Base-by-base conservation (phyloP, 2,888 invertebrate genomes). In the Andrena minutula region DNA sequence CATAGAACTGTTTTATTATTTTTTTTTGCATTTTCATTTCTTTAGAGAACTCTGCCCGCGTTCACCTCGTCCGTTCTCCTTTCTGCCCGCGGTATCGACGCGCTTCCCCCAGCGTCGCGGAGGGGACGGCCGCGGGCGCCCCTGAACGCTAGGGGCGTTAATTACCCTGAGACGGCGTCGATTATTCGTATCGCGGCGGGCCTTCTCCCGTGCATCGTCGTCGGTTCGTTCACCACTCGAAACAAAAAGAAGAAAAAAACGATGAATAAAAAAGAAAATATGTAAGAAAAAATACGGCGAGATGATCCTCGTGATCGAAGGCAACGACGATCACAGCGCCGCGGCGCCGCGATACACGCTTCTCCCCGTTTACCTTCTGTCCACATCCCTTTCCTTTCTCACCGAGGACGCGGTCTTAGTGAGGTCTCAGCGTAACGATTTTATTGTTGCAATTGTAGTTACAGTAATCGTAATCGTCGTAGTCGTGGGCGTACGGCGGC, bases 401-500 rank as follows among this genome's bases (percentile, higher is more conserved):
- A 75, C 76, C 77, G 82, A 84, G 84, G 83, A 86, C 88, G 87
- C 88, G 85, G 83, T 75, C n/a, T 92, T 93, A 93, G 91, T 93
- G 93, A 92, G 93, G 93, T 93, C 93, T 93, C 90, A 93, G 89
- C 88, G 91, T 91, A 89, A 92, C 92, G 90, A 91, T 92, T 91
- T 94, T 94, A 92, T 93, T 94, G 92, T 93, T 93, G 92, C 93
- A 93, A 89, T 92, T 93, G 90, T 94, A 93, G 92, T 92, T 92
- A 92, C 91, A 91, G 90, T 93, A 93, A 90, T 93, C 91, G 91
- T 93, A 93, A 89, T 93, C 92, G 89, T 93, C 92, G 92, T 93
- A 93, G 86, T 93, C 91, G 90, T 93, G 90, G 92, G 92, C 90
- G 91, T 92, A 90, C 88, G 91, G 90, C 85, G 87, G 88, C 89